These are phyloP conservation scores for Lasioglossum pauxillum DNA, from an alignment of 2,888 invertebrate species.

Conservation along the genomic window DNA sequence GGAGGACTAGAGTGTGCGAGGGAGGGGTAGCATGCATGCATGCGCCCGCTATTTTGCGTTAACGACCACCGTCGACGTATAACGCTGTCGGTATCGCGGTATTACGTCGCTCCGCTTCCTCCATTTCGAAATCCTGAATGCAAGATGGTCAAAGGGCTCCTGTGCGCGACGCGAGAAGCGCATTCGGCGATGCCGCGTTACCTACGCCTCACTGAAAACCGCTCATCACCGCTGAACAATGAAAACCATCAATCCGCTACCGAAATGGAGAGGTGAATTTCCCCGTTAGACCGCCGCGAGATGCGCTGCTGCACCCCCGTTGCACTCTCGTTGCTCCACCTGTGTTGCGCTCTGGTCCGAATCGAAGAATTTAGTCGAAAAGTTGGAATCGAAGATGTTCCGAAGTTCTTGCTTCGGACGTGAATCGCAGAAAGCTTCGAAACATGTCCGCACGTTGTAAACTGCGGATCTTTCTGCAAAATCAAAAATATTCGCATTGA, in stretches of 20 bases:
- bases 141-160: constrained; percentile 67
- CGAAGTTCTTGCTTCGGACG: neutral
- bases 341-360: neutral
- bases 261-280: constrained; percentile 62
- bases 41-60: constrained; percentile 52
- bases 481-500: too few relatives aligned
- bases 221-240: constrained; percentile 75
- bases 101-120: constrained; percentile 63
- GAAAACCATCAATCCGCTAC: constrained; percentile 78
- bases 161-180: constrained; percentile 55
- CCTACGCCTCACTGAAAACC: constrained; percentile 68
- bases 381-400: neutral
- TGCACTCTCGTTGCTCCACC: neutral
- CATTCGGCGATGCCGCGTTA: constrained; percentile 55
- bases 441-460: neutral
- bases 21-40: constrained; percentile 28
- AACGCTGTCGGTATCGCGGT: constrained; percentile 39
- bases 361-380: neutral
- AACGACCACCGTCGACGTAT: constrained; percentile 32
- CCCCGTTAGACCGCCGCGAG: neutral
- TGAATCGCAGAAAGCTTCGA: neutral
- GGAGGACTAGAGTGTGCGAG: neutral
- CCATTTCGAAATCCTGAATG: constrained; percentile 63
- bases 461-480: too few relatives aligned
- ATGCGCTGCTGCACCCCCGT: neutral